Percentiles rank a stretch among this genome's conserved stretches.
These are phyloP conservation scores for Drosophila siamana DNA, from an alignment of 2,888 invertebrate genomes.

Conservation along the genomic window DNA sequence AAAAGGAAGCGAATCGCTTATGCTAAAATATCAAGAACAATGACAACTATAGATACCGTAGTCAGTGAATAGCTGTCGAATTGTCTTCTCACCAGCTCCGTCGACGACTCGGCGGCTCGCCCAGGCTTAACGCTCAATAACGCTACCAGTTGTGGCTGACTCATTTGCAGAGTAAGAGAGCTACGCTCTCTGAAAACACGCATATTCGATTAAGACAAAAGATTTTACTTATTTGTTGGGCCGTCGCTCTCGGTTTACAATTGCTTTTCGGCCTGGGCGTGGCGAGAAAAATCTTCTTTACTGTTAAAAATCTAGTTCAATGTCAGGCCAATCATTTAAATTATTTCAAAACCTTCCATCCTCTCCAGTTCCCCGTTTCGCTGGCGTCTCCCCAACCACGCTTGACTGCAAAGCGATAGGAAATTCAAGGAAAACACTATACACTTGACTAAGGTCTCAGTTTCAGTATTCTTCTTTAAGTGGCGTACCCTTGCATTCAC, in stretches of 20 bases:
- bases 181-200: constrained; percentile 6
- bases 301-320: constrained; percentile 62
- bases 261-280: constrained; percentile 33
- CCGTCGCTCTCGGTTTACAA: constrained; percentile 26
- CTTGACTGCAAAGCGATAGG: constrained; percentile 13
- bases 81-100: too few species aligned
- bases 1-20: too few species aligned
- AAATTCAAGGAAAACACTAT: too few species aligned
- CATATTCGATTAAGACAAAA: constrained; percentile 59
- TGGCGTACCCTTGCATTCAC: constrained; percentile 1
- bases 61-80: constrained; percentile 7
- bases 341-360: constrained; percentile 33
- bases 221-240: constrained; percentile 21
- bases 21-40: constrained; percentile 20
- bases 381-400: constrained; percentile 31
- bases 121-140: constrained; percentile 46
- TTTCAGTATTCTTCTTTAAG: constrained; percentile 16
- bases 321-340: constrained; percentile 63
- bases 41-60: constrained; percentile 2
- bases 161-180: constrained; percentile 5
- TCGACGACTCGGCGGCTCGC: constrained; percentile 14
- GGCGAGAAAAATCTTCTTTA: constrained; percentile 43
- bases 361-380: background rate
- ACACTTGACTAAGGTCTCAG: background rate
- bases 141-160: constrained; percentile 11